These are phyloP conservation scores for Harpalus rubripes DNA, from an alignment of 2,888 invertebrate genomes.

Conservation along the genomic window DNA sequence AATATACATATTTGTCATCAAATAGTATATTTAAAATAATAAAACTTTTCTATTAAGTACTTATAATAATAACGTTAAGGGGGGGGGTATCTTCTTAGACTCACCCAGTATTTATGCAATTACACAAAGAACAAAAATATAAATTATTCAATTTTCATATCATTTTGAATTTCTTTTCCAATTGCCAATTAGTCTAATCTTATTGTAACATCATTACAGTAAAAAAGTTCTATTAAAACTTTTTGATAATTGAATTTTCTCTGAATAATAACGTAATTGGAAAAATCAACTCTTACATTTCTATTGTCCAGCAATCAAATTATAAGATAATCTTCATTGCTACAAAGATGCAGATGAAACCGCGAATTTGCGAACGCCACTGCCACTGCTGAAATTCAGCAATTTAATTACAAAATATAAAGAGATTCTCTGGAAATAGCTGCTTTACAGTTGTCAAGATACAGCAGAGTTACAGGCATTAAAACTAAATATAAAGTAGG, in stretches of 20 bases:
- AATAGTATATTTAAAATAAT: too few relatives aligned
- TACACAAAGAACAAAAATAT: too few relatives aligned
- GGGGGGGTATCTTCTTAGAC: too few relatives aligned
- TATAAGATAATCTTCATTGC: slow-evolving; percentile 13
- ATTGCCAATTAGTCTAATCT: background rate
- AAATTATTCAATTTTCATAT: too few relatives aligned
- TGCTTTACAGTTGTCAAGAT: slow-evolving; percentile 32
- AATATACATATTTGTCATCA: too few relatives aligned
- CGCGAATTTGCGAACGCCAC: background rate
- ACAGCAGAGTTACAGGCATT: slow-evolving; percentile 32
- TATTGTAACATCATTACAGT: slow-evolving; percentile 8
- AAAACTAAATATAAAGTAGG: slow-evolving; percentile 43
- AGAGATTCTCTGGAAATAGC: background rate
- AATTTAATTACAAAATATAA: slow-evolving; percentile 11
- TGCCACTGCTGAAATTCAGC: background rate
- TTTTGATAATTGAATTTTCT: slow-evolving; percentile 31
- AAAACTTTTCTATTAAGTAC: too few relatives aligned
- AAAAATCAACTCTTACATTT: slow-evolving; percentile 42
- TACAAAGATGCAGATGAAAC: slow-evolving; percentile 17
- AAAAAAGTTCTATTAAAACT: slow-evolving; percentile 38
- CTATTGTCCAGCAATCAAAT: slow-evolving; percentile 34
- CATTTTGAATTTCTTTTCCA: too few relatives aligned
- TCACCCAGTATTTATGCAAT: too few relatives aligned
- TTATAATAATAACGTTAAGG: too few relatives aligned
- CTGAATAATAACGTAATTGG: slow-evolving; percentile 25